Base-by-base conservation (phyloP, 2,113 vertebrate genomes). In the Bambusicola thoracicus region DNA sequence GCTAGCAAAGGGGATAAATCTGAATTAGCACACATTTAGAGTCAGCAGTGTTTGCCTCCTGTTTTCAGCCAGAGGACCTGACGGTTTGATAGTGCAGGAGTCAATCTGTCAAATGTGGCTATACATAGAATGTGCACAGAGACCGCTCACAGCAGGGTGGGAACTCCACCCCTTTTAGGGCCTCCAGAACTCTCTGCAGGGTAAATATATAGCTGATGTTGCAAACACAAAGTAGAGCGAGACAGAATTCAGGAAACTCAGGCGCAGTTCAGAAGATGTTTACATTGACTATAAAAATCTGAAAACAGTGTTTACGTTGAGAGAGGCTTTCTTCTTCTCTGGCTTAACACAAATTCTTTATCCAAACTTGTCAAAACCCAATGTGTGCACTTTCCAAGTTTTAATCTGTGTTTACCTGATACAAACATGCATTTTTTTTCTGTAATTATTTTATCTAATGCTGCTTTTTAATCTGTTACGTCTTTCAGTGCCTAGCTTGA, bases 141-240 rank as follows among this genome's bases (percentile, higher is more conserved):
- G 74, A 48, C 59, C 89, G 30, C 81, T 81, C 77, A 55, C 69
- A 80, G 92, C 44, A 66, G 76, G 51, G 56, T 66, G 77, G 69
- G 74, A 84, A 80, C 85, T 93, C 85, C 72, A 91, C 21, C 91
- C 46, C 74, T 10, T 80, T 11, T 27, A 36, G 76, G 82, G 94
- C 91, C 87, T 80, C 81, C 53, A 81, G 74, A 94, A 91, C 72
- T 87, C 69, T 85, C 89, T 62, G 90, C 55, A 93, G 89, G 59
- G 85, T 85, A 86, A 92, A 96, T 89, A 92, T 75, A 86, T 56
- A 89, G 84, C 77, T 95, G 73, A 58, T 69, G 90, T 66, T 94
- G 70, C 48, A 93, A 95, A 87, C 73, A 85, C 10, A 21, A 68
- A 91, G 61, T 73, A 77, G 89, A 93, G 76, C 0, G 0, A 93